Evolutionary conservation across 2,888 invertebrate species (phyloP), one percentile per base, ranked within the genome.

Genomic region (Theodoxus fluviatilis): DNA sequence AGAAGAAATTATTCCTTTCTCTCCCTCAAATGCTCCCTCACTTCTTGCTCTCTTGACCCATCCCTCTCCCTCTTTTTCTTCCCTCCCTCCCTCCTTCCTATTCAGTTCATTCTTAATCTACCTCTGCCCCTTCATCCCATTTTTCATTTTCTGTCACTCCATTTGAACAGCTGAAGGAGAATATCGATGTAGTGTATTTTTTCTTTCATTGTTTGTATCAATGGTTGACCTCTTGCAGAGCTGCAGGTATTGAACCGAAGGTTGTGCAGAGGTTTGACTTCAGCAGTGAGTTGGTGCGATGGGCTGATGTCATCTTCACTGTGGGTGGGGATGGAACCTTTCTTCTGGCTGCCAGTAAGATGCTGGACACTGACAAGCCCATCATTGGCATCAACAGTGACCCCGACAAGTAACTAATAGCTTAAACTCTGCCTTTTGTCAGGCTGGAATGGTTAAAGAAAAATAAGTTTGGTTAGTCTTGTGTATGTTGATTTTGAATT

Each of bases 321-420:
- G 88, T 89, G 68, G 98, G 98, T 6, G 99, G 99, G 0, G 99
- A 99, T 87, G 99, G 99, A 0, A 99, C 98, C 1, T 99, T 96
- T 88, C 90, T 99, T 38, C 89, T 98, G 79, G 96, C 96, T 0
- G 95, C 98, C 6, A 94, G 94, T 82, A 91, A 92, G 86, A 92
- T 97, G 33, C 89, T 89, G 68, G 90, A 92, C 78, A 89, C 88
- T 81, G 90, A 91, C 75, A 97, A 94, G 83, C 95, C 97, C n/a
- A 93, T 99, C 71, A 92, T 99, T 80, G 98, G 98, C 0, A 94
- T 99, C 80, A 99, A 99, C 89, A 98, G 98, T 25, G 94, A 98
- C 84, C 97, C 98, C 0, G 91, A 91, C 28, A 88, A 89, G 88
- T 89, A 63, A 7, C 18, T n/a, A n/a, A n/a, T 25, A n/a, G n/a